These are phyloP conservation scores for Sinella curviseta DNA, from an alignment of 1,140 invertebrate species.

Conservation along the genomic window DNA sequence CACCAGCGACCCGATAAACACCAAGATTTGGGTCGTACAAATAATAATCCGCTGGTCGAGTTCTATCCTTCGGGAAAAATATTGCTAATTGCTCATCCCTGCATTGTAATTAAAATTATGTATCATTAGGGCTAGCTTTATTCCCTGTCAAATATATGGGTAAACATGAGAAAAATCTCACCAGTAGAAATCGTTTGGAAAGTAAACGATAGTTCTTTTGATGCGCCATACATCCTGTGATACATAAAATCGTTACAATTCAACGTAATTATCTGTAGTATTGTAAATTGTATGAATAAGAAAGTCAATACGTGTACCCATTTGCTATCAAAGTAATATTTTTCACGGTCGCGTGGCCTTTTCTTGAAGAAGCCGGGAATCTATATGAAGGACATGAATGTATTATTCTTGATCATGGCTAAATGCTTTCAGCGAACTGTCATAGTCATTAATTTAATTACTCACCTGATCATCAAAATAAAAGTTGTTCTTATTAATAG, in stretches of 20 bases:
- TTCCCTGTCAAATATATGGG: no score
- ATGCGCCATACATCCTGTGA: constrained; percentile 19
- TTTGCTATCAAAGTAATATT: constrained; percentile 26
- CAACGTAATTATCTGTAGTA: no score
- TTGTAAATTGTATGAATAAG: no score
- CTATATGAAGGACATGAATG: no score
- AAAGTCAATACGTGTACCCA: not conserved
- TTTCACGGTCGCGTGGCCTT: not conserved
- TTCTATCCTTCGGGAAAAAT: constrained; percentile 3
- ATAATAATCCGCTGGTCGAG: not conserved
- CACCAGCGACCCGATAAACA: not conserved
- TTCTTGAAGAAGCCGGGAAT: not conserved
- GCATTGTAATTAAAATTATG: not conserved
- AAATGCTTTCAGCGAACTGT: no score
- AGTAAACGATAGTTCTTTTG: constrained; percentile 2
- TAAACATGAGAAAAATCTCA: no score
- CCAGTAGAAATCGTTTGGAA: constrained; percentile 19
- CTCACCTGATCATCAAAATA: not conserved
- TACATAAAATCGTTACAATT: not conserved
- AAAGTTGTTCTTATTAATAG: constrained; percentile 5
- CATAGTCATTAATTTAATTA: not conserved
- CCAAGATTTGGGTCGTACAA: not conserved
- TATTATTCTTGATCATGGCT: no score
- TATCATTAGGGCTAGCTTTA: not conserved
- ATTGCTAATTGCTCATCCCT: constrained; percentile 7